These are phyloP conservation scores for Villa cingulata DNA, from an alignment of 2,888 invertebrate genomes.

Conservation along the genomic window DNA sequence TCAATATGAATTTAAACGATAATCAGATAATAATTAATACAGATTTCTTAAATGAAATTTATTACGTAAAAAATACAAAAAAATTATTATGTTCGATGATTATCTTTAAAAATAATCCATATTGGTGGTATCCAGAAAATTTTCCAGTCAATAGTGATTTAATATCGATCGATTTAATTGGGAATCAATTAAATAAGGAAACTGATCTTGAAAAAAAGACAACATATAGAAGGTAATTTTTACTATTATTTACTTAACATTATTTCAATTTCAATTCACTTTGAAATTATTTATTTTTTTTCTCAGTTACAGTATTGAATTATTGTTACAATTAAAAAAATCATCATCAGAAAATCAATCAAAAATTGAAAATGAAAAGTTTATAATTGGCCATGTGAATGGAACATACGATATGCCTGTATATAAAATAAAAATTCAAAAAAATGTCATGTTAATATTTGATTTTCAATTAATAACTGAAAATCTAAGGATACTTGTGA, in stretches of 20 bases:
- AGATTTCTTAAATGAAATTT: neutral
- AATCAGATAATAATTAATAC: neutral
- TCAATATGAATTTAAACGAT: neutral
- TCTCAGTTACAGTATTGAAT: too few relatives aligned
- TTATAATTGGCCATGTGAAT: slow-evolving; percentile 11
- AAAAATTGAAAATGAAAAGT: too few relatives aligned
- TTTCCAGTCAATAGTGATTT: slow-evolving; percentile 12
- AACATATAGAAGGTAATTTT: too few relatives aligned
- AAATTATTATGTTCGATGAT: slow-evolving; percentile 3
- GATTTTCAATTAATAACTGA: slow-evolving; percentile 10
- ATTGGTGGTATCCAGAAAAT: slow-evolving; percentile 24
- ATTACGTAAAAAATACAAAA: neutral
- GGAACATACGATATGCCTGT: slow-evolving; percentile 16
- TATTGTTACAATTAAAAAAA: too few relatives aligned
- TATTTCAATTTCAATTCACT: too few relatives aligned
- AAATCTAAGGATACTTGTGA: slow-evolving; percentile 13
- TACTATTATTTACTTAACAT: too few relatives aligned
- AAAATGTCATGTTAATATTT: slow-evolving; percentile 15
- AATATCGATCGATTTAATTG: slow-evolving; percentile 15
- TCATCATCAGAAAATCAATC: too few relatives aligned
- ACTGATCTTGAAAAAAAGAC: too few relatives aligned
- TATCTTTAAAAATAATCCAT: slow-evolving; percentile 14
- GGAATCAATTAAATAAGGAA: neutral
- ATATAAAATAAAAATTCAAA: slow-evolving; percentile 13
- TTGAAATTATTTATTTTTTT: too few relatives aligned